Evolutionary conservation across 37 sponge, comb jelly and placozoan genomes (phyloP), one percentile per base, ranked within the genome.

Genomic region (Ephydatia muelleri): DNA sequence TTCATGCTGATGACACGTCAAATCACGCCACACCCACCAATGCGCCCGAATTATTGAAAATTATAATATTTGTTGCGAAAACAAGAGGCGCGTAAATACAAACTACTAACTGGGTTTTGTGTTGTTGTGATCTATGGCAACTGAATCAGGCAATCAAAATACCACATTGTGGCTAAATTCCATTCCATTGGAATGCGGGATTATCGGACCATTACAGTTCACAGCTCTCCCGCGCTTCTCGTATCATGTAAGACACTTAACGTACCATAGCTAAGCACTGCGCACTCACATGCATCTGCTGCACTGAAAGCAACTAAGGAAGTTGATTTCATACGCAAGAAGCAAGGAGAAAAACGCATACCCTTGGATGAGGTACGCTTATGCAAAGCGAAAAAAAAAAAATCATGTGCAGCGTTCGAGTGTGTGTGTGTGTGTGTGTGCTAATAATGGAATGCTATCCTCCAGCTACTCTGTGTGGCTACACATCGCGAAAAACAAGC

Each of bases 331-430:
- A 28, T 88, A 86, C 34, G 70, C 72, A 23, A 89, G 40, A 70
- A 81, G 72, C 49, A 93, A 90, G 76, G 81, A 75, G 9, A 85
- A 77, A 31, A 39, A 28, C 14, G 73, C 78, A 1, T 87, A 87
- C 75, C 91, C 94, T 0, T 80, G 84, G 72, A 48, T 93, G 39
- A 86, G 87, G 85, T 91, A n/a, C n/a, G n/a, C n/a, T n/a, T n/a
- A n/a, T n/a, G n/a, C n/a, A n/a, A n/a, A n/a, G n/a, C n/a, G n/a
- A n/a, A n/a, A n/a, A n/a, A n/a, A n/a, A n/a, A n/a, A n/a, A n/a
- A n/a, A n/a, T n/a, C n/a, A n/a, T n/a, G n/a, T n/a, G n/a, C n/a
- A n/a, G n/a, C n/a, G n/a, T n/a, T n/a, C n/a, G n/a, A n/a, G n/a
- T n/a, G n/a, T n/a, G n/a, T n/a, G n/a, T n/a, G n/a, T n/a, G n/a